These are phyloP conservation scores for Boleophthalmus pectinirostris DNA, from an alignment of 2,113 vertebrate species.

Conservation along the genomic window DNA sequence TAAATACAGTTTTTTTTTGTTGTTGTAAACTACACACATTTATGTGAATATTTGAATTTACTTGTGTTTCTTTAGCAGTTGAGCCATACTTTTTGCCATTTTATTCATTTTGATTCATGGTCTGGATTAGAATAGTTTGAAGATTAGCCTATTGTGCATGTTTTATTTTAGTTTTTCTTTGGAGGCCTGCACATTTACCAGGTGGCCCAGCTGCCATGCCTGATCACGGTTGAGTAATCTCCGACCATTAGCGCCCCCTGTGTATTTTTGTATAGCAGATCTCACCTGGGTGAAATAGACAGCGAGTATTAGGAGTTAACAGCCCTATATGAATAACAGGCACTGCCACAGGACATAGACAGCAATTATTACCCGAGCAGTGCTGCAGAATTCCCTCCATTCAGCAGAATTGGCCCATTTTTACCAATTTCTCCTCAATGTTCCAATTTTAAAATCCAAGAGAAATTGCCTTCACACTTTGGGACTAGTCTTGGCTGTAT, in stretches of 20 bases:
- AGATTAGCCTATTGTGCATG: not conserved
- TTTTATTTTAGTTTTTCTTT: not conserved
- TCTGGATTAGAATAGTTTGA: no score
- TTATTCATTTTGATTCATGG: no score
- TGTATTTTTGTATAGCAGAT: slow-evolving; percentile 28
- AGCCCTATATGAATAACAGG: slow-evolving; percentile 48
- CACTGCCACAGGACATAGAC: slow-evolving; percentile 52
- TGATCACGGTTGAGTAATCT: not conserved
- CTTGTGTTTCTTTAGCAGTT: no score
- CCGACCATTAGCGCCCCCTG: slow-evolving; percentile 25
- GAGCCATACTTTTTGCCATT: no score
- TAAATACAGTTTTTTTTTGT: no score
- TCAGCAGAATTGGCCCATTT: slow-evolving; percentile 41
- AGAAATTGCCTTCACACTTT: slow-evolving; percentile 31
- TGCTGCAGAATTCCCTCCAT: slow-evolving; percentile 40
- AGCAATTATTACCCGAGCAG: slow-evolving; percentile 57
- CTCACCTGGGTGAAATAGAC: slow-evolving; percentile 54
- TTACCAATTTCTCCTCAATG: slow-evolving; percentile 23
- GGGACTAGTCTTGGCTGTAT: not conserved
- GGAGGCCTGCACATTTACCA: not conserved
- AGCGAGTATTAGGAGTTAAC: slow-evolving; percentile 59
- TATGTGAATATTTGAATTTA: no score
- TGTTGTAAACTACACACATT: no score
- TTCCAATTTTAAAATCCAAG: slow-evolving; percentile 24
- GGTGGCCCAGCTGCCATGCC: not conserved